A percentile compares a stretch with the other conserved stretches of the same genome.
These are phyloP conservation scores for Drosophila pruinosa DNA, from an alignment of 1,140 invertebrate species.

Conservation along the genomic window DNA sequence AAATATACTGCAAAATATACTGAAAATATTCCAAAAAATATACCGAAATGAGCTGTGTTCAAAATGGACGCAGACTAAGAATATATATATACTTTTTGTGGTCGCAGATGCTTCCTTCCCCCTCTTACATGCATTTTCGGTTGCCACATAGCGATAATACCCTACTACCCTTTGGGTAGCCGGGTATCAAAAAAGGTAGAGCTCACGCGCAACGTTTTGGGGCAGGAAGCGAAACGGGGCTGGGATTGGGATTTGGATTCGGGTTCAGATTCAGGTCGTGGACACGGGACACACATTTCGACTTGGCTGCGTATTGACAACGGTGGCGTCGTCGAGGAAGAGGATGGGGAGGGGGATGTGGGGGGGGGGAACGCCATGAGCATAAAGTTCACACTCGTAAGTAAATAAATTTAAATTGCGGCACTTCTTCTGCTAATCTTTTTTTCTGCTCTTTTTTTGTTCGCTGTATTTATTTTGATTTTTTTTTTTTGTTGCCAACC, in stretches of 20 bases:
- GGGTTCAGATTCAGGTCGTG: constrained; percentile 49
- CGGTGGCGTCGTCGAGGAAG: constrained; percentile 45
- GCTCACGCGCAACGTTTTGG: constrained; percentile 38
- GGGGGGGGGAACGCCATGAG: constrained; percentile 55
- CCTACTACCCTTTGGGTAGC: no score
- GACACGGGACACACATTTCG: constrained; percentile 58
- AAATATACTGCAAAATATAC: no score
- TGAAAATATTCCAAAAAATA: no score
- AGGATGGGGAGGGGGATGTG: not conserved
- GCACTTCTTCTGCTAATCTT: constrained; percentile 77
- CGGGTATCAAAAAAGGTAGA: constrained; percentile 29
- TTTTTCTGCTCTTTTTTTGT: constrained; percentile 29
- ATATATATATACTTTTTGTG: no score
- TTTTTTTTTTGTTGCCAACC: constrained; percentile 26
- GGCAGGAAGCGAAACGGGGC: constrained; percentile 46
- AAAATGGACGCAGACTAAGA: no score
- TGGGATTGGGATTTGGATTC: no score
- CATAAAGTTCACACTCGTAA: constrained; percentile 81
- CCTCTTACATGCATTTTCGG: no score
- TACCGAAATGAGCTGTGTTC: no score
- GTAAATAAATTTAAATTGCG: constrained; percentile 81
- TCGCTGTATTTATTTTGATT: constrained; percentile 46
- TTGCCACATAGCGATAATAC: no score
- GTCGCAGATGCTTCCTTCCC: no score
- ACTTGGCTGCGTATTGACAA: constrained; percentile 63